Evolutionary conservation across 1,140 invertebrate species (phyloP), one percentile per base, ranked within the genome.

Genomic region (Formica selysi): DNA sequence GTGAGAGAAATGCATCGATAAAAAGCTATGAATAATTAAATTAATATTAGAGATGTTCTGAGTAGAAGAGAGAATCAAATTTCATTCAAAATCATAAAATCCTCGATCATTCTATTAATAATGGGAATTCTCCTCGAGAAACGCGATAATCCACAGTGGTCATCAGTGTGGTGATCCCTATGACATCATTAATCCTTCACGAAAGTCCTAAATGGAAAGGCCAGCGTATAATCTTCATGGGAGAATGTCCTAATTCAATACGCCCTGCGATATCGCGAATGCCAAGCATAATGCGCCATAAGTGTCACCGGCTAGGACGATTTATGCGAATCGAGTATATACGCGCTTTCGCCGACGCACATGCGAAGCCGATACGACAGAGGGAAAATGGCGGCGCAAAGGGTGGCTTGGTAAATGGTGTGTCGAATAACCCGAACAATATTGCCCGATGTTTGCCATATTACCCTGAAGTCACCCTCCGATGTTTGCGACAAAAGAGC

Each of bases 351-450:
- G 70, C 57, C 64, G 76, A 16, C 73, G 70, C 67, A 78, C 65
- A 85, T 74, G 51, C 70, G 68, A 83, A 54, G 74, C 68, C 87
- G 85, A 87, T 90, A 71, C 51, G 74, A 65, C 61, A 3, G 70
- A 26, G 86, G 29, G 84, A 65, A 84, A 86, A 86, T 86, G 67
- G 87, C 71, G 87, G 67, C 59, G 59, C 7, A 22, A 73, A 26
- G 67, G 73, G 16, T 26, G 11, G 36, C 38, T 84, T 81, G 76
- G 90, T 86, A 86, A 90, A 91, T 91, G 86, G 91, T 91, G 91
- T 87, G 92, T 93, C 88, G 84, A 89, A 89, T 92, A 91, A 89
- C 85, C 41, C 84, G 85, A 78, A 88, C 89, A 90, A 92, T 92
- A 92, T 92, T 92, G 91, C 89, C 36, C 86, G 76, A 76, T 92